phyloP scores from a whole-genome alignment of 2,113 vertebrate species.

The Lutjanus erythropterus region DNA sequence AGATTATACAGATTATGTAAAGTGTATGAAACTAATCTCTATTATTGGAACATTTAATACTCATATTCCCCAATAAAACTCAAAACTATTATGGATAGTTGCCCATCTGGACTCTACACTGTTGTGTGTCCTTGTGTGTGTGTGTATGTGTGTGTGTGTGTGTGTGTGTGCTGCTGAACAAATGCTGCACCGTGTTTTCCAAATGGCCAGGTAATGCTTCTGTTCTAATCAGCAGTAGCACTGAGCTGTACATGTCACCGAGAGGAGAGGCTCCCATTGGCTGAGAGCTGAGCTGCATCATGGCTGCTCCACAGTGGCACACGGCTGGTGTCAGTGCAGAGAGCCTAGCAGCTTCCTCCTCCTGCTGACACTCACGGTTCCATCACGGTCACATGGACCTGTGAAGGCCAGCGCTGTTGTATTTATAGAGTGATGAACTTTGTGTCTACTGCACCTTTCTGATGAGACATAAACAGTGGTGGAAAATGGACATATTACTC shows the following conservation, averaged over 20 bases:
- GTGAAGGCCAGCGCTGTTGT: conserved; percentile 21
- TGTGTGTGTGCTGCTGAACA: neutral
- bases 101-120: conserved; percentile 47
- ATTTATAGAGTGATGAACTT: conserved; percentile 32
- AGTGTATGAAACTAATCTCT: conserved; percentile 55
- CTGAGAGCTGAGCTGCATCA: conserved; percentile 32
- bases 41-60: conserved; percentile 44
- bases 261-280: conserved; percentile 36
- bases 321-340: conserved; percentile 24
- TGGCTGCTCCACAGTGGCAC: conserved; percentile 14
- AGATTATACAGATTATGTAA: conserved; percentile 62
- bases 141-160: neutral
- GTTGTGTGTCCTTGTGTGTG: conserved; percentile 12
- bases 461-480: neutral
- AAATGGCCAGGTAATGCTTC: conserved; percentile 48
- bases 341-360: conserved; percentile 69
- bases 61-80: conserved; percentile 42
- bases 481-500: too few relatives aligned
- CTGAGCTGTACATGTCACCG: conserved; percentile 33
- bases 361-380: conserved; percentile 72
- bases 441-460: neutral
- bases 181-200: conserved; percentile 3
- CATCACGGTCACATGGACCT: conserved; percentile 43
- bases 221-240: conserved; percentile 42
- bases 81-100: conserved; percentile 1